Percentiles rank a stretch among this genome's conserved stretches.
Conservation (phyloP, 2,113 vertebrate genomes). For the Cyphomyrus plagiostoma region DNA sequence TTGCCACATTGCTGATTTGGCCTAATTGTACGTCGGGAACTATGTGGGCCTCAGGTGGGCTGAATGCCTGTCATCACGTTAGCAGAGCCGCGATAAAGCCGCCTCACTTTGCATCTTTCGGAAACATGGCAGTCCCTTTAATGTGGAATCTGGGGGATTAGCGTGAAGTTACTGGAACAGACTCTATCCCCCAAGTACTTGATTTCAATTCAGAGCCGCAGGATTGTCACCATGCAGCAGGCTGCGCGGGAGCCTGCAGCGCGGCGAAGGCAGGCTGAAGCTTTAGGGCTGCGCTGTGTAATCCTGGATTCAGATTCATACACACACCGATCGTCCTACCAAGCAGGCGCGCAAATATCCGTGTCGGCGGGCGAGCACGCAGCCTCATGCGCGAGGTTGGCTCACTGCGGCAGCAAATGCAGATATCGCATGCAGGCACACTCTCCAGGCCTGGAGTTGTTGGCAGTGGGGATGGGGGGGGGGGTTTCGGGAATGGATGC, state of each 20-base stretch:
- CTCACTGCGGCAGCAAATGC: conserved; percentile 47
- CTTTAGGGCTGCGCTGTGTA: conserved; percentile 30
- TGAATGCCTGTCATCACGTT: not conserved
- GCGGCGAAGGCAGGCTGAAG: not conserved
- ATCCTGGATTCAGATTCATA: conserved; percentile 51
- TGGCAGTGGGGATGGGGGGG: conserved; percentile 31
- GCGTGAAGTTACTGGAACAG: not conserved
- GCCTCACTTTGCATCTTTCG: not conserved
- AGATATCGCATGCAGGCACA: conserved; percentile 60
- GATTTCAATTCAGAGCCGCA: conserved; percentile 11
- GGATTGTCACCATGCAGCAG: conserved; percentile 16
- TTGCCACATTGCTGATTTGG: not conserved
- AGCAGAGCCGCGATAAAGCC: not conserved
- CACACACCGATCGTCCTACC: conserved; percentile 39
- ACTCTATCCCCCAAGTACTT: not conserved
- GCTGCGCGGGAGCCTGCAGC: conserved; percentile 25
- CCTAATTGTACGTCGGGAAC: not conserved
- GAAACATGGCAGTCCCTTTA: not conserved
- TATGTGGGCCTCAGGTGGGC: not conserved
- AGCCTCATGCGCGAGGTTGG: conserved; percentile 44
- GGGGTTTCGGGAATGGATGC: conserved; percentile 57
- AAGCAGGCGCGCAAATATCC: conserved; percentile 22
- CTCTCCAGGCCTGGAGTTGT: conserved; percentile 20
- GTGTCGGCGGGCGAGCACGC: conserved; percentile 27
- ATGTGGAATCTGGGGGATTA: not conserved